phyloP scores from a whole-genome alignment of 2,888 invertebrate species.

The Girardia tigrina region DNA sequence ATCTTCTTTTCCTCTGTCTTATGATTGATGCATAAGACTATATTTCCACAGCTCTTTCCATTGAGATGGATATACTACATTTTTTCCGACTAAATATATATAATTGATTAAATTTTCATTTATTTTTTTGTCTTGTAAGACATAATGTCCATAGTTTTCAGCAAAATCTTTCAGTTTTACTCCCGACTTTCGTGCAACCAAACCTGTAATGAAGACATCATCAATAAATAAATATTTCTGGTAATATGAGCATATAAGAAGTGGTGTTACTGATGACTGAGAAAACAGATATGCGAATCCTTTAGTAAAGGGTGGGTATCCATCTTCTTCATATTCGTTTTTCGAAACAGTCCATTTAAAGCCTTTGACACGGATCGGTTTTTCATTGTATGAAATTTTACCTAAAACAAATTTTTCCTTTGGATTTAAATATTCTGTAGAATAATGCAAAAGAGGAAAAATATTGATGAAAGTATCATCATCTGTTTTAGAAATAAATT shows the following conservation, averaged over 20 bases:
- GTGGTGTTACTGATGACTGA: neutral
- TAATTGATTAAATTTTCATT: neutral
- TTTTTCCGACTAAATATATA: neutral
- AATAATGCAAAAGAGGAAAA: neutral
- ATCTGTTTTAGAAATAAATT: constrained; percentile 26
- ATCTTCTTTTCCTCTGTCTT: too few species aligned
- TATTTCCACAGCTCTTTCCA: neutral
- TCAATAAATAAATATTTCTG: constrained; percentile 29
- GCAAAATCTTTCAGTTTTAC: neutral
- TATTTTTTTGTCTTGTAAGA: neutral
- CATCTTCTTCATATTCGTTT: neutral
- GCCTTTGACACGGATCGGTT: neutral
- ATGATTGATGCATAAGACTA: neutral
- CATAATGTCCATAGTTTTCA: neutral
- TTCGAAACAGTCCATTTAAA: constrained; percentile 31
- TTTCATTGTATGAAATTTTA: neutral
- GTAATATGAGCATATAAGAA: constrained; percentile 31
- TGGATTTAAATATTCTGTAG: neutral
- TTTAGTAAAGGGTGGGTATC: constrained; percentile 29
- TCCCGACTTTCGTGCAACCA: neutral
- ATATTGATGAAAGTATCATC: constrained; percentile 30
- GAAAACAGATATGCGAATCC: constrained; percentile 33
- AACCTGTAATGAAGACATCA: constrained; percentile 29
- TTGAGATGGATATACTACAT: neutral
- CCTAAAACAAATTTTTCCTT: constrained; percentile 14